Evolutionary conservation across 2,113 vertebrate genomes (phyloP).

Genomic region (Corythoichthys haematopterus): DNA sequence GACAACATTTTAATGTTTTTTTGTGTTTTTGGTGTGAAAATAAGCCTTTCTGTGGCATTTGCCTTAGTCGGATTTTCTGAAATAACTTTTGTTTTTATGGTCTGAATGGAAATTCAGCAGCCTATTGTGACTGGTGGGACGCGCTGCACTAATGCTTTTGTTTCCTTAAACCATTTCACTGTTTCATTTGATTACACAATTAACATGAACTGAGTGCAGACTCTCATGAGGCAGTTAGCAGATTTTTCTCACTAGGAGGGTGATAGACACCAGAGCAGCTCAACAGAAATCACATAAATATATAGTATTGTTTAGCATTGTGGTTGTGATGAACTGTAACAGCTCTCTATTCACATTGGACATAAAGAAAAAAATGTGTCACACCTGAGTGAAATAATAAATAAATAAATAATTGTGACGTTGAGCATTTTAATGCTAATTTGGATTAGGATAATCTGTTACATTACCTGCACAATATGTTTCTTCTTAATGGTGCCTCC

Average conservation of each 20-base stretch:
- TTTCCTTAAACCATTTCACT: conserved; percentile 26
- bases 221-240: conserved; percentile 51
- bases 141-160: conserved; percentile 49
- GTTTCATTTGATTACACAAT: conserved; percentile 34
- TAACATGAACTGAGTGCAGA: conserved; percentile 35
- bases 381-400: no score
- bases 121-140: conserved; percentile 40
- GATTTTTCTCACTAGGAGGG: conserved; percentile 33
- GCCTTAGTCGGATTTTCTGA: conserved; percentile 36
- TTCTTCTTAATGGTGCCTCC: no score
- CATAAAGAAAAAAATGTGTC: no score
- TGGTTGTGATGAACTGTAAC: conserved; percentile 38
- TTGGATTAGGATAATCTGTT: no score
- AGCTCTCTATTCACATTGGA: conserved; percentile 13
- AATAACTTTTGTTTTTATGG: conserved; percentile 37
- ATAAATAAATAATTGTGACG: no score
- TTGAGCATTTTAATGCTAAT: no score
- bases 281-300: conserved; percentile 37
- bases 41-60: conserved; percentile 42
- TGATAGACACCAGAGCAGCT: conserved; percentile 42
- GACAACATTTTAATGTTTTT: conserved; percentile 30
- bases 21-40: conserved; percentile 46
- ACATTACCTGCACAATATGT: no score
- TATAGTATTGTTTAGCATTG: conserved; percentile 28
- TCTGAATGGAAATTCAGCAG: conserved; percentile 42